These are phyloP conservation scores for Melanerpes formicivorus DNA, from an alignment of 2,113 vertebrate genomes.

Conservation along the genomic window DNA sequence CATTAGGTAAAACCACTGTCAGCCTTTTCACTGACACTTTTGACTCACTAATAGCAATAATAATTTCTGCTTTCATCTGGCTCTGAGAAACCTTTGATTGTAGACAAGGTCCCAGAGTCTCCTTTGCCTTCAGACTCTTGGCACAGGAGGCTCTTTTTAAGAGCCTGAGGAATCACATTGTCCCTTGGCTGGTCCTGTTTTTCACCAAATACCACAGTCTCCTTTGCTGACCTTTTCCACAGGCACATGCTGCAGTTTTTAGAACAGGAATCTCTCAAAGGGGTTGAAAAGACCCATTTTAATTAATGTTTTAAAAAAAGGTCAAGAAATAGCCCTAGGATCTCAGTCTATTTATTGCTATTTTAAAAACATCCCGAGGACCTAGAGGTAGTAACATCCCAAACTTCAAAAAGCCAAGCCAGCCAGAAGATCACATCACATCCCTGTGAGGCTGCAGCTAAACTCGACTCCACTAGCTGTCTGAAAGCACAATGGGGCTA, in stretches of 20 bases:
- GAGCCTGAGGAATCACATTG: not conserved
- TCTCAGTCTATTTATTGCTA: not conserved
- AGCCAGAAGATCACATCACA: not conserved
- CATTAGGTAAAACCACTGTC: conserved; percentile 34
- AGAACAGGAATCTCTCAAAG: not conserved
- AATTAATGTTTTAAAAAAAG: not conserved
- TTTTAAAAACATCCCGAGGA: not conserved
- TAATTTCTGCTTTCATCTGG: conserved; percentile 45
- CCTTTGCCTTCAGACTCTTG: conserved; percentile 37
- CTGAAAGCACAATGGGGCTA: not conserved
- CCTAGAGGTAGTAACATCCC: not conserved
- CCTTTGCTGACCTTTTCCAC: not conserved
- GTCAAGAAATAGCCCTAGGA: not conserved
- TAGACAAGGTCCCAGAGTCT: conserved; percentile 6
- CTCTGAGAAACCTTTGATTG: conserved; percentile 29
- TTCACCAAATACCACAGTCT: not conserved
- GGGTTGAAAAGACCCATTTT: not conserved
- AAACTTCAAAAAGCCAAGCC: not conserved
- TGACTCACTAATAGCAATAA: not conserved
- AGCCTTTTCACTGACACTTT: conserved; percentile 10
- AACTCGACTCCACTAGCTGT: not conserved
- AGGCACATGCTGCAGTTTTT: not conserved
- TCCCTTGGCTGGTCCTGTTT: conserved; percentile 27
- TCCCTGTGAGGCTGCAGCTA: not conserved
- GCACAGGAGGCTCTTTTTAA: conserved; percentile 5